A percentile compares a stretch with the other conserved stretches of the same genome.
Evolutionary conservation across 2,888 invertebrate genomes (phyloP).

Genomic region (Callyntrura guangdongensis): DNA sequence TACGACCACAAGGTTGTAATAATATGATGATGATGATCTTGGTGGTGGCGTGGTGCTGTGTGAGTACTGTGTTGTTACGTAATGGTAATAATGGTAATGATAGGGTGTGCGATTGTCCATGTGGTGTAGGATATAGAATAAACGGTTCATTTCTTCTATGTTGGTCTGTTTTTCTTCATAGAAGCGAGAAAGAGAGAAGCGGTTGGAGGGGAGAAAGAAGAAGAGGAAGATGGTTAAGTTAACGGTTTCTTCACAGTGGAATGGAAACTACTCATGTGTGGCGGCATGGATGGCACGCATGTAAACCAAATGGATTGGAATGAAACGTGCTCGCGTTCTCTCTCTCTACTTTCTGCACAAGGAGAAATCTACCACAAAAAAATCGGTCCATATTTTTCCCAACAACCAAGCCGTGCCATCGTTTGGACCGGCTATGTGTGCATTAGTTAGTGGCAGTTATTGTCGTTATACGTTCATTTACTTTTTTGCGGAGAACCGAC

Average conservation of each 20-base stretch:
- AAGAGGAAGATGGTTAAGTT: slow-evolving; percentile 36
- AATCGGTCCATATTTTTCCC: no score
- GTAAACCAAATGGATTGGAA: slow-evolving; percentile 76
- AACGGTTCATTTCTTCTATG: slow-evolving; percentile 12
- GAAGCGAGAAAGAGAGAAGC: background rate
- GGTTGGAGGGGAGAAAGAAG: slow-evolving; percentile 4
- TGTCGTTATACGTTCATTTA: no score
- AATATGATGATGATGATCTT: slow-evolving; percentile 2
- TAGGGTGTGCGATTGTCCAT: slow-evolving; percentile 18
- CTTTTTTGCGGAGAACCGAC: no score
- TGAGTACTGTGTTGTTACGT: slow-evolving; percentile 33
- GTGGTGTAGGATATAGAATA: background rate
- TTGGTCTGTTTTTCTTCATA: background rate
- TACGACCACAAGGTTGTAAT: slow-evolving; percentile 45
- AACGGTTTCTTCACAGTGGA: slow-evolving; percentile 60
- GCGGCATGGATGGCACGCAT: slow-evolving; percentile 58
- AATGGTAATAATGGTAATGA: slow-evolving; percentile 57
- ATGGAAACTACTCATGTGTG: slow-evolving; percentile 67
- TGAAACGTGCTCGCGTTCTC: slow-evolving; percentile 65
- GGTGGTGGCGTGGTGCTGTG: slow-evolving; percentile 12
- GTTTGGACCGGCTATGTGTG: no score
- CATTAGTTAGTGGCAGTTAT: no score
- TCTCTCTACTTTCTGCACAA: background rate
- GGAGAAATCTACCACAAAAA: no score
- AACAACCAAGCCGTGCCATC: no score